Base-by-base conservation (phyloP, 2,888 invertebrate genomes). In the Drosophila algonquin region DNA sequence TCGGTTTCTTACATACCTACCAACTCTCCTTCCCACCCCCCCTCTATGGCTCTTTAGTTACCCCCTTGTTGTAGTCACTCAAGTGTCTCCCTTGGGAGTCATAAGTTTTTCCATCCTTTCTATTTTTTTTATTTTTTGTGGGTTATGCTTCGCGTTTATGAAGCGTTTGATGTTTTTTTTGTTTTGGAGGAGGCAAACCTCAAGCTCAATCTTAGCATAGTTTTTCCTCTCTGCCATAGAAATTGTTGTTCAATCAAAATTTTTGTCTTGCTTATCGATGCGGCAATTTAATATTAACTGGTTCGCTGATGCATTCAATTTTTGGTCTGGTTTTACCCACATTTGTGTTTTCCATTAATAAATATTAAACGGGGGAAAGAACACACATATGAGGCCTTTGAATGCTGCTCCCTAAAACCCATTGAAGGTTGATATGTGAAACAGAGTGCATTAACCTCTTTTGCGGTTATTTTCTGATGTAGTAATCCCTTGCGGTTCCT, bases 261-360 rank as follows among this genome's bases (percentile, higher is more conserved):
- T 50, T 60, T 53, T 70, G 50, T 61, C 24, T 55, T 78, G 79
- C 68, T 62, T 54, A 84, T 68, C 67, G 89, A 81, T 65, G 81
- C 79, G 85, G 87, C 74, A 87, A 87, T 87, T 83, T 89, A 87
- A 79, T 89, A 83, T 87, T 81, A 89, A 87, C 83, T 89, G 83
- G 89, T 57, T 89, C 70, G 87, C 63, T 87, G 81, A 87, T 83
- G 83, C 83, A 89, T 89, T 74, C 85, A 80, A 70, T 81, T 89
- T 40, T 80, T 64, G 71, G 70, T 69, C 80, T 64, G 53, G 47
- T 24, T 74, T 60, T 63, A 2, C 24, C 46, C 51, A 35, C 30
- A 40, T 52, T 67, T 70, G 60, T 67, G 55, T 55, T 53, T 55
- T 55, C 69, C 89, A 76, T 83, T 84, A 89, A 78, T 83, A 81